phyloP scores from a whole-genome alignment of 1,140 invertebrate species.

The Goniozus legneri region DNA sequence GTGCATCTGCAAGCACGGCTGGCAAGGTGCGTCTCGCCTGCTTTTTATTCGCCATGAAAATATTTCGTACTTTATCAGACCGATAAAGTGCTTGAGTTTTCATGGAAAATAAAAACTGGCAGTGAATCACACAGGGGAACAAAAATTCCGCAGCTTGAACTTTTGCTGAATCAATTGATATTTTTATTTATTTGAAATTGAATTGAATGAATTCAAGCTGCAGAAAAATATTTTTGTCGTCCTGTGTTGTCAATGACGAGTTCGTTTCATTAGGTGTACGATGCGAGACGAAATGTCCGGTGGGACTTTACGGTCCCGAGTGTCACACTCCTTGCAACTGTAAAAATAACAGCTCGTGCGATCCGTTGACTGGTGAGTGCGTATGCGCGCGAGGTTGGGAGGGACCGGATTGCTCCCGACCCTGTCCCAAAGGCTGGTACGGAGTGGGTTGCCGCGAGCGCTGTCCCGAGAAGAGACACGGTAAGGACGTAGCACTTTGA shows the following conservation, averaged over 20 bases:
- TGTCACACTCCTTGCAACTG: conserved; percentile 81
- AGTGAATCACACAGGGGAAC: too few species aligned
- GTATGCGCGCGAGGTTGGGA: conserved; percentile 82
- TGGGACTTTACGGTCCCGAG: conserved; percentile 73
- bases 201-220: too few species aligned
- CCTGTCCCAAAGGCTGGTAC: conserved; percentile 75
- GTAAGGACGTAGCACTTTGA: too few species aligned
- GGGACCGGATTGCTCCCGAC: conserved; percentile 69
- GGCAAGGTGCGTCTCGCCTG: conserved; percentile 68
- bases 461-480: conserved; percentile 66
- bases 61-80: too few species aligned
- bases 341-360: conserved; percentile 82
- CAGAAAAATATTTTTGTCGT: too few species aligned
- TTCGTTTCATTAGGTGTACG: conserved; percentile 45
- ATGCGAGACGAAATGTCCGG: conserved; percentile 80
- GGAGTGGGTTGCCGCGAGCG: conserved; percentile 77
- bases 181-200: too few species aligned
- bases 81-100: too few species aligned
- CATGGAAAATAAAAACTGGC: too few species aligned
- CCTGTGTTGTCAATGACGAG: too few species aligned
- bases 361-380: conserved; percentile 74
- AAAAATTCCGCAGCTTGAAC: too few species aligned
- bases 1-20: conserved; percentile 78
- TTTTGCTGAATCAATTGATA: conserved; percentile 53
- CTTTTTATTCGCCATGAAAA: too few species aligned